Percentiles rank a stretch among this genome's conserved stretches.
Conservation (phyloP, 2,888 invertebrate species). For the Pediacus dermestoides region DNA sequence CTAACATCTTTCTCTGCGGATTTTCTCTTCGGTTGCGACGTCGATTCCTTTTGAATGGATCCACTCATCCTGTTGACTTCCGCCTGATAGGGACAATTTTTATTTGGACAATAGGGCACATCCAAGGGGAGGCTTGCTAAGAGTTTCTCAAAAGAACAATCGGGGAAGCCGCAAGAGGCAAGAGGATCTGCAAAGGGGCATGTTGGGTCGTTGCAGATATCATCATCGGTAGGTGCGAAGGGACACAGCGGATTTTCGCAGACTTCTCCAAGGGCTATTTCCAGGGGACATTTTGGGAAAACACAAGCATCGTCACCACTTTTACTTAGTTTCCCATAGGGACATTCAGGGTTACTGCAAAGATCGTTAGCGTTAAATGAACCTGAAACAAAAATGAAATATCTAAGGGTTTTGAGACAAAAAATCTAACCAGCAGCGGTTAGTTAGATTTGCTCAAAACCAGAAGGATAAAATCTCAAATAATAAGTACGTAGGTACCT, state of each 20-base stretch:
- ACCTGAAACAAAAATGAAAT: too few relatives aligned
- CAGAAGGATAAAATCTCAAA: too few relatives aligned
- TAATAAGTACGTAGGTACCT: too few relatives aligned
- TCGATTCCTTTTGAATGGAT: too few relatives aligned
- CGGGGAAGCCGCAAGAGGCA: conserved; percentile 30
- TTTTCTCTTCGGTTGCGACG: neutral
- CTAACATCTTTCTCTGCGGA: neutral
- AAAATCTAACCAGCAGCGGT: too few relatives aligned
- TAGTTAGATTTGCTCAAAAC: too few relatives aligned
- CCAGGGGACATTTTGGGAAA: conserved; percentile 21
- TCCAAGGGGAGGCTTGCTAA: too few relatives aligned
- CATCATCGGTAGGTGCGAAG: conserved; percentile 13
- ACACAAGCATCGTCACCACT: conserved; percentile 8
- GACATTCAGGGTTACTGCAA: conserved; percentile 27
- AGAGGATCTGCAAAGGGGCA: conserved; percentile 31
- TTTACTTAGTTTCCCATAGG: conserved; percentile 15
- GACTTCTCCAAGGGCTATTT: conserved; percentile 16
- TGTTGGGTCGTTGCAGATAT: conserved; percentile 27
- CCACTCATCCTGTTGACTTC: too few relatives aligned
- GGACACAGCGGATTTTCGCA: conserved; percentile 31
- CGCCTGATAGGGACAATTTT: conserved; percentile 14
- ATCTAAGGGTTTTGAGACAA: too few relatives aligned
- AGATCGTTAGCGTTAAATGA: too few relatives aligned
- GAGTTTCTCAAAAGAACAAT: conserved; percentile 26
- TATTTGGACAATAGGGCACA: conserved; percentile 4